A percentile compares a stretch with the other conserved stretches of the same genome.
These are phyloP conservation scores for Empis livida DNA, from an alignment of 2,888 invertebrate species.

Conservation along the genomic window DNA sequence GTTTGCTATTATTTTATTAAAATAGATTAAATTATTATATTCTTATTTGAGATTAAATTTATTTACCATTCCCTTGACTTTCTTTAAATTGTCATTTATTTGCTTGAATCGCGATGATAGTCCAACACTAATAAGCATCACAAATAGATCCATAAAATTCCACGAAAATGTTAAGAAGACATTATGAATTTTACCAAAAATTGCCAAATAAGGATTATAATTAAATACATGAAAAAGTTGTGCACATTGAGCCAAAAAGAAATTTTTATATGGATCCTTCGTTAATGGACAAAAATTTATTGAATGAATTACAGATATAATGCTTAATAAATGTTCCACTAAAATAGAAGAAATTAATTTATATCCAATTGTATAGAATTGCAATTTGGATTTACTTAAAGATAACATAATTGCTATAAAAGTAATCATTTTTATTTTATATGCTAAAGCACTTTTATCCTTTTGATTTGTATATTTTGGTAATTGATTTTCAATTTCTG, in stretches of 20 bases:
- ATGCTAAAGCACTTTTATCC: conserved; percentile 26
- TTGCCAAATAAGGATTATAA: conserved; percentile 21
- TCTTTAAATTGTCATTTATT: conserved; percentile 41
- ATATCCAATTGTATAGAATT: background rate
- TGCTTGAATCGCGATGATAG: conserved; percentile 50
- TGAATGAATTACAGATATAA: conserved; percentile 23
- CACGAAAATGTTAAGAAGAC: conserved; percentile 52
- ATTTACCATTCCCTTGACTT: conserved; percentile 41
- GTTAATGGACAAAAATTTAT: conserved; percentile 23
- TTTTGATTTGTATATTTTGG: conserved; percentile 23
- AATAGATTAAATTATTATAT: background rate
- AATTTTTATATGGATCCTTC: conserved; percentile 26
- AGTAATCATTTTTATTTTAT: conserved; percentile 36
- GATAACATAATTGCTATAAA: conserved; percentile 37
- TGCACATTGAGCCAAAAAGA: conserved; percentile 20
- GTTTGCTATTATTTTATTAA: conserved; percentile 19
- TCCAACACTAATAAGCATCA: conserved; percentile 59
- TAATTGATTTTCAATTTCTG: conserved; percentile 36
- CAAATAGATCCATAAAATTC: conserved; percentile 61
- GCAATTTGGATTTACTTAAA: conserved; percentile 26
- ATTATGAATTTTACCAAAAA: conserved; percentile 36
- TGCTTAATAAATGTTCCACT: conserved; percentile 31
- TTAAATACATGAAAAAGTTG: conserved; percentile 23
- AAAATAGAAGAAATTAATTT: background rate
- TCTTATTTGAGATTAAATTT: background rate